These are phyloP conservation scores for Ferdinandea cuprea DNA, from an alignment of 2,888 invertebrate species.

Conservation along the genomic window DNA sequence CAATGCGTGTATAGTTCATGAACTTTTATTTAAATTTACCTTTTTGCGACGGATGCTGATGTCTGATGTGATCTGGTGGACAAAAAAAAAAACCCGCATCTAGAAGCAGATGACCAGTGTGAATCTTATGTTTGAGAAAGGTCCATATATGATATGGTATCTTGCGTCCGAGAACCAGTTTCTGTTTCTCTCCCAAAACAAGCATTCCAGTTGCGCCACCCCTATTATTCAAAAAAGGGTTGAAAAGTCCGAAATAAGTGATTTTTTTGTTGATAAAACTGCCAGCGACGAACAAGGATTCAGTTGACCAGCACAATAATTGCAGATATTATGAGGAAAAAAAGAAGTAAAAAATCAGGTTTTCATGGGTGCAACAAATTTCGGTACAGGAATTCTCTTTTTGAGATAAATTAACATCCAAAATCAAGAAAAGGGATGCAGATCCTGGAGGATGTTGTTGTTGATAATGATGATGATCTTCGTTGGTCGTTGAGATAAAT, in stretches of 20 bases:
- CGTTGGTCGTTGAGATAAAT: conserved; percentile 56
- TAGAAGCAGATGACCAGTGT: conserved; percentile 66
- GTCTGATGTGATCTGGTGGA: conserved; percentile 37
- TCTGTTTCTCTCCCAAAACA: conserved; percentile 9
- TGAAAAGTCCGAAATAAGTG: conserved; percentile 71
- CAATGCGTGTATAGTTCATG: conserved; percentile 48
- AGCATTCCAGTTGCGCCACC: conserved; percentile 47
- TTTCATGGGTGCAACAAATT: conserved; percentile 32
- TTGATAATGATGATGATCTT: conserved; percentile 38
- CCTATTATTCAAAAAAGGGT: conserved; percentile 66
- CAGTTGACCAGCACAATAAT: conserved; percentile 62
- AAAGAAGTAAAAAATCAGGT: conserved; percentile 65
- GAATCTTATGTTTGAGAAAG: conserved; percentile 58
- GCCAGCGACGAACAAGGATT: conserved; percentile 42
- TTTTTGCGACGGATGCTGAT: conserved; percentile 37
- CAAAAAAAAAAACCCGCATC: conserved; percentile 43
- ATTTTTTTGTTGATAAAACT: conserved; percentile 44
- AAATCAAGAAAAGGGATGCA: conserved; percentile 73
- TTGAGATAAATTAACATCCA: conserved; percentile 68
- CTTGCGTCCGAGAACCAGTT: conserved; percentile 70
- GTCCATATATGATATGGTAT: conserved; percentile 9
- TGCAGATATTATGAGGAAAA: conserved; percentile 60
- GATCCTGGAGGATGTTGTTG: conserved; percentile 46
- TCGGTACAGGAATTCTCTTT: conserved; percentile 49
- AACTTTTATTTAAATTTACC: conserved; percentile 50